phyloP scores from a whole-genome alignment of 2,797 vertebrate species.

The Eurystomus glaucurus region DNA sequence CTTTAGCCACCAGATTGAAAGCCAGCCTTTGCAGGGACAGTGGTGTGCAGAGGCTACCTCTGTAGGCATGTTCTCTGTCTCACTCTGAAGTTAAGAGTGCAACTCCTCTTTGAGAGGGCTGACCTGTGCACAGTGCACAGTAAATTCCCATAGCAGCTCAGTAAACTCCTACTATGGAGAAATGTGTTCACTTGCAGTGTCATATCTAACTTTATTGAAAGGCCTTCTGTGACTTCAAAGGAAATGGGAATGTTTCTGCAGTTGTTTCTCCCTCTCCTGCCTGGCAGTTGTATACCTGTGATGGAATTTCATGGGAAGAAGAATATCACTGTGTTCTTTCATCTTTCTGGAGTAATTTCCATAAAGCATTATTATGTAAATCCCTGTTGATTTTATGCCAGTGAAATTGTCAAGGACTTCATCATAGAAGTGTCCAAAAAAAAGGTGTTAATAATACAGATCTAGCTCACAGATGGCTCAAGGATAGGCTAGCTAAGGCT shows the following conservation, averaged over 20 bases:
- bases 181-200: not conserved
- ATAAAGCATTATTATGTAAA: not conserved
- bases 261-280: not conserved
- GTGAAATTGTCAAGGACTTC: conserved; percentile 25
- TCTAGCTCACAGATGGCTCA: conserved; percentile 43
- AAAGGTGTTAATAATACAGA: conserved; percentile 38
- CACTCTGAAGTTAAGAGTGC: not conserved
- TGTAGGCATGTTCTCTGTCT: not conserved
- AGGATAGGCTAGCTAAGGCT: conserved; percentile 11
- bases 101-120: not conserved
- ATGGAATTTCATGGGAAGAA: not conserved
- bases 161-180: not conserved
- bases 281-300: not conserved
- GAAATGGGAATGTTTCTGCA: conserved; percentile 3
- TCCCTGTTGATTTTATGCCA: conserved; percentile 33
- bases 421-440: not conserved
- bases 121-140: not conserved
- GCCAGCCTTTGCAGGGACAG: not conserved
- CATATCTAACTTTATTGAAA: not conserved
- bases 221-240: not conserved
- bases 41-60: not conserved
- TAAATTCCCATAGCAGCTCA: not conserved
- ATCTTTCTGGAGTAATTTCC: not conserved
- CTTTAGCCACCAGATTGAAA: not conserved
- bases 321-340: not conserved